Conservation (phyloP, 2,797 vertebrate genomes). For the Scomberomorus guttatus region DNA sequence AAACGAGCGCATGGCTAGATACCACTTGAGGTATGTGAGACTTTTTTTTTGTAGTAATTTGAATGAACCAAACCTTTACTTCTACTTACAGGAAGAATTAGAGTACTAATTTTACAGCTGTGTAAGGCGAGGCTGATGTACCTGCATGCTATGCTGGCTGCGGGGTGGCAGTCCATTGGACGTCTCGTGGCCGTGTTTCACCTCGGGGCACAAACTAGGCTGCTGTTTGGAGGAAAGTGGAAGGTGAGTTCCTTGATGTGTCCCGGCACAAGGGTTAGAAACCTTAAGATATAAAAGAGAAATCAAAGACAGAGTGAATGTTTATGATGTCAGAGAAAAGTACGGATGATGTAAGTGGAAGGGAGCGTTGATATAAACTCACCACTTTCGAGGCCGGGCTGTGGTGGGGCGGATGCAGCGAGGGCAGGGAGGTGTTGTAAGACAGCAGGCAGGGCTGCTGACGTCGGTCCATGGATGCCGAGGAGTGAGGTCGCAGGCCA, state of each 20-base stretch:
- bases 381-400: slow-evolving; percentile 48
- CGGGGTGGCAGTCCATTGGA: slow-evolving; percentile 70
- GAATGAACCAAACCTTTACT: no score
- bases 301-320: not conserved
- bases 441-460: slow-evolving; percentile 75
- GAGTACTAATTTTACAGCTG: not conserved
- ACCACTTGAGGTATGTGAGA: no score
- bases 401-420: slow-evolving; percentile 82
- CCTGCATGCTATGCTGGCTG: slow-evolving; percentile 75
- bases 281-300: slow-evolving; percentile 37
- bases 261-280: slow-evolving; percentile 55
- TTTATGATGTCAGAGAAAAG: not conserved
- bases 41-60: no score
- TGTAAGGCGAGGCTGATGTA: slow-evolving; percentile 47
- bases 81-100: not conserved
- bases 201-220: slow-evolving; percentile 53
- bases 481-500: slow-evolving; percentile 80
- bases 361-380: not conserved
- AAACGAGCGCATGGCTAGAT: not conserved
- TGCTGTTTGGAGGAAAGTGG: slow-evolving; percentile 64
- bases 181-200: slow-evolving; percentile 28
- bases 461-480: slow-evolving; percentile 84
- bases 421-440: slow-evolving; percentile 88
- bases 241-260: slow-evolving; percentile 43
- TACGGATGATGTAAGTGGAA: not conserved